phyloP scores from a whole-genome alignment of 2,888 invertebrate genomes.

The Agrotis ipsilon region DNA sequence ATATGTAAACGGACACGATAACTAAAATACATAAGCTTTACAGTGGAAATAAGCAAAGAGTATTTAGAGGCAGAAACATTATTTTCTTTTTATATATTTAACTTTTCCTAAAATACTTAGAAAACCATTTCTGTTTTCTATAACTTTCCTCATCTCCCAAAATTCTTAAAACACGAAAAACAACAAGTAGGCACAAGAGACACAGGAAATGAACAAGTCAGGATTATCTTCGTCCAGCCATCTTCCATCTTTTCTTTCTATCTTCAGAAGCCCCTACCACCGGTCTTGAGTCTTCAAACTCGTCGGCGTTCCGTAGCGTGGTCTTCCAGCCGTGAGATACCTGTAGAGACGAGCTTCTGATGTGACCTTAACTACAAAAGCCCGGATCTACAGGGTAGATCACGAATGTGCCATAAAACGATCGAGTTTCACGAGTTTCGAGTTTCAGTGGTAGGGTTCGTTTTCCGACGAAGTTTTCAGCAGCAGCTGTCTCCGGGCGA shows the following conservation, averaged over 20 bases:
- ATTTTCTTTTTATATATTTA: too few relatives aligned
- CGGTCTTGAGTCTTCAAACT: conserved; percentile 54
- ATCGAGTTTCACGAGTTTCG: conserved; percentile 61
- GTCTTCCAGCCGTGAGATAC: conserved; percentile 99
- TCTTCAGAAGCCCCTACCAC: conserved; percentile 36
- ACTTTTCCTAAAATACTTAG: background rate
- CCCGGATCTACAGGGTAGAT: conserved; percentile 99
- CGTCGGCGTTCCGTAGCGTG: conserved; percentile 91
- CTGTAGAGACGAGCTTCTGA: conserved; percentile 99
- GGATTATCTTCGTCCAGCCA: background rate
- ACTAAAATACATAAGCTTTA: background rate
- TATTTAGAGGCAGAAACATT: too few relatives aligned
- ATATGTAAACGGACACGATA: background rate
- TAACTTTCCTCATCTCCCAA: background rate
- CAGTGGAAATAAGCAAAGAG: background rate
- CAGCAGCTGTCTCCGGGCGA: conserved; percentile 44
- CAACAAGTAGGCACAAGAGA: background rate
- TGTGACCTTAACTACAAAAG: conserved; percentile 98
- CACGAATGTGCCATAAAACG: conserved; percentile 96
- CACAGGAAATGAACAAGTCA: conserved; percentile 10
- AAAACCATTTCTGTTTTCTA: background rate
- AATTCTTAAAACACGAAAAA: conserved; percentile 12
- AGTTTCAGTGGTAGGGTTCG: conserved; percentile 55
- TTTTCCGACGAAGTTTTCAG: conserved; percentile 40
- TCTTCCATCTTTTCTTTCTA: background rate